Base-by-base conservation (phyloP, 1,140 invertebrate species). In the Anthonomus grandis region DNA sequence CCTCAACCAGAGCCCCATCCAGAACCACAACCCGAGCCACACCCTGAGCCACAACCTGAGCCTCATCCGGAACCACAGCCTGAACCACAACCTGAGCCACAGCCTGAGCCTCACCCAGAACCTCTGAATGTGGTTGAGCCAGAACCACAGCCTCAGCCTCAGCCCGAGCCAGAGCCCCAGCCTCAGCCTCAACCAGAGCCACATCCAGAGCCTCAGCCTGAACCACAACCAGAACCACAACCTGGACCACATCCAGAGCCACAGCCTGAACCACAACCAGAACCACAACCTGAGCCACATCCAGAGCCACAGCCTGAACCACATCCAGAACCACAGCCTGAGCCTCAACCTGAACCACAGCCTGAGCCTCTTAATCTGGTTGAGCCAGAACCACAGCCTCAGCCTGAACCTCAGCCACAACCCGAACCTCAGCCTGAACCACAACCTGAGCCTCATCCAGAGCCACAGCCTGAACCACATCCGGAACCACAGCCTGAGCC, bases 201-300 rank as follows among this genome's bases (percentile, higher is more conserved):
- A 21, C 23, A 49, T 6, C 47, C 47, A 1, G 22, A 31, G 2
- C 45, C 24, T 2, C 9, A 48, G 5, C 45, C 45, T 27, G 8
- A 25, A 2, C 23, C 23, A 8, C 1, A 34, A 22, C 47, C 47
- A 25, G 8, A 31, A 1, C 47, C 47, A 1, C 4, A 37, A 21
- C 47, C 47, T 10, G 47, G 38, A 37, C 47, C 47, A 22, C 19
- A 49, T 3, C 47, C 47, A 18, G 27, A 49, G 22, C 27, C 47
- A 10, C 10, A 36, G 13, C 47, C 47, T 2, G 45, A 31, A 25
- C 45, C 25, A 36, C 47, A 31, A 12, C 47, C 47, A 4, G 27
- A 37, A 34, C 47, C 47, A 17, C n/a, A 37, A 4, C 47, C 47
- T 19, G 47, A 37, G 4, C 47, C 47, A 2, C 1, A 37, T 4